A percentile compares a stretch with the other conserved stretches of the same genome.
Conservation (phyloP, 2,888 invertebrate genomes). For the Sialis lutaria region DNA sequence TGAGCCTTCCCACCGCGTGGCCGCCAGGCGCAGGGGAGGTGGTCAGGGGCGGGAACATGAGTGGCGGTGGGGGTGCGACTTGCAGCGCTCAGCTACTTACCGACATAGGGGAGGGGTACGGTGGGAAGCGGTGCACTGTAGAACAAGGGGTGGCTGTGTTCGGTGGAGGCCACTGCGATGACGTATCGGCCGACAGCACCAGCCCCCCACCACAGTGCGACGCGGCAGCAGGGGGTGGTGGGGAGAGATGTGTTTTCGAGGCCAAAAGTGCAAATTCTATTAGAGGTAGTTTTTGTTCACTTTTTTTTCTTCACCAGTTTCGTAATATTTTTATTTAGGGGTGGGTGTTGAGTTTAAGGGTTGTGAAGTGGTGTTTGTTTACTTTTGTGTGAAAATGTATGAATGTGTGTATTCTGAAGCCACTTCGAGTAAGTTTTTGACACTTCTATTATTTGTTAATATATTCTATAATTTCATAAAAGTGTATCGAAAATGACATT, state of each 20-base stretch:
- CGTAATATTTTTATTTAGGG: no score
- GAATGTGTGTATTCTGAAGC: no score
- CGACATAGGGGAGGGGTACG: not conserved
- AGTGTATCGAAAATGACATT: no score
- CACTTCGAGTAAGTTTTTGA: no score
- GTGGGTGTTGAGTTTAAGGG: no score
- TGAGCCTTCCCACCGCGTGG: not conserved
- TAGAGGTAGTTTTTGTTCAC: slow-evolving; percentile 30
- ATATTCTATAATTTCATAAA: no score
- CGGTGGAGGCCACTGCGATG: not conserved
- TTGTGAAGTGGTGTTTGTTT: no score
- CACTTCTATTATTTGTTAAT: no score
- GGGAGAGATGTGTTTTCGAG: slow-evolving; percentile 17
- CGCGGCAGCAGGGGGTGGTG: slow-evolving; percentile 23
- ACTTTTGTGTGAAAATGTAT: no score
- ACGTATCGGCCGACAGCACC: slow-evolving; percentile 34
- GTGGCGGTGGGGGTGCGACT: not conserved
- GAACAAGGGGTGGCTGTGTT: not conserved
- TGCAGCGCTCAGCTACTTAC: not conserved
- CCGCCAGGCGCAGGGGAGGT: not conserved
- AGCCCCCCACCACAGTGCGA: slow-evolving; percentile 35
- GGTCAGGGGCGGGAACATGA: not conserved
- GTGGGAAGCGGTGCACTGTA: not conserved
- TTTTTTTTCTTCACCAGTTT: no score
- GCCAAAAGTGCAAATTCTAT: slow-evolving; percentile 40